phyloP scores from a whole-genome alignment of 2,888 invertebrate genomes.

The Agrochola circellaris region DNA sequence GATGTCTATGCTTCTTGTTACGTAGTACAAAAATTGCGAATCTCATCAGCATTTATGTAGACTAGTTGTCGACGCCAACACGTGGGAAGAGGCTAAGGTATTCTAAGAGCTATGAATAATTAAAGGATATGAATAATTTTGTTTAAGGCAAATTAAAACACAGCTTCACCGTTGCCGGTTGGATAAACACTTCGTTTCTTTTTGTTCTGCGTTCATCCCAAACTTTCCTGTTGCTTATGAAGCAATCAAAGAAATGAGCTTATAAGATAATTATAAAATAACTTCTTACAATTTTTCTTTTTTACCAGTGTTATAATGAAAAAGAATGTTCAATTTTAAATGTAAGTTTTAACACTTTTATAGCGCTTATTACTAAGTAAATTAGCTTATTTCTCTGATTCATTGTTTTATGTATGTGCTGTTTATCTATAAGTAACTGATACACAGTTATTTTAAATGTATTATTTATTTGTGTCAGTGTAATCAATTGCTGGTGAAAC shows the following conservation, averaged over 20 bases:
- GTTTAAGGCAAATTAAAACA: constrained; percentile 42
- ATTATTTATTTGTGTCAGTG: no score
- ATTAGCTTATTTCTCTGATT: no score
- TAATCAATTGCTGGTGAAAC: no score
- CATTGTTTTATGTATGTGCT: no score
- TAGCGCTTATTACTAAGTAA: no score
- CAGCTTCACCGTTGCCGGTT: constrained; percentile 15
- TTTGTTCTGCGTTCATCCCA: not conserved
- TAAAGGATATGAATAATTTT: constrained; percentile 47
- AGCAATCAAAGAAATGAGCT: not conserved
- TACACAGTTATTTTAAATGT: no score
- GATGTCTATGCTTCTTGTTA: no score
- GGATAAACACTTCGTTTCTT: constrained; percentile 20
- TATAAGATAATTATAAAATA: not conserved
- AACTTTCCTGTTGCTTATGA: not conserved
- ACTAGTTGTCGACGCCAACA: constrained; percentile 25
- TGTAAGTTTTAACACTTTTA: no score
- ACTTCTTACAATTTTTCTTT: no score
- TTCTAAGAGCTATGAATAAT: constrained; percentile 45
- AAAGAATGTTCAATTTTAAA: no score
- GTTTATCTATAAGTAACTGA: no score
- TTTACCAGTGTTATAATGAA: no score
- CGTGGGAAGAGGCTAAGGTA: constrained; percentile 5
- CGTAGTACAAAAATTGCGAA: not conserved
- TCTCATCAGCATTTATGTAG: constrained; percentile 26